phyloP scores from a whole-genome alignment of 2,797 vertebrate genomes.

The Rhyacichthys aspro region DNA sequence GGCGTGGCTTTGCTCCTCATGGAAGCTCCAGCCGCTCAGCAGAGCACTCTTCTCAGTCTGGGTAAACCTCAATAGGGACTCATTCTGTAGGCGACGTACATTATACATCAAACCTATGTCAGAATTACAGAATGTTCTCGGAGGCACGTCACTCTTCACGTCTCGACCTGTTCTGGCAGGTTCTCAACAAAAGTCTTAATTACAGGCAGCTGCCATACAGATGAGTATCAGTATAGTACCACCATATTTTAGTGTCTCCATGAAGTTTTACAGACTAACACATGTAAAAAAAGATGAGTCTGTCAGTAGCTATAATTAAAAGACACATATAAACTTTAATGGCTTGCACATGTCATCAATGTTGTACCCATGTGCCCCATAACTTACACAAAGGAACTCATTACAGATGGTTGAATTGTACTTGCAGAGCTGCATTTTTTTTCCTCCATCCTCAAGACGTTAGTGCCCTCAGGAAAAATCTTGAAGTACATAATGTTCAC shows the following conservation, averaged over 20 bases:
- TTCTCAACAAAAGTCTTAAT: conserved; percentile 1
- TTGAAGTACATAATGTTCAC: not conserved
- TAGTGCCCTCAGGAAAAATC: not conserved
- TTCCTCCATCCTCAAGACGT: not conserved
- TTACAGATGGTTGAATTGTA: conserved; percentile 1
- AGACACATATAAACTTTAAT: not conserved
- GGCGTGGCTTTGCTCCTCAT: conserved; percentile 86
- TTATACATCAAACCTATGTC: conserved; percentile 5
- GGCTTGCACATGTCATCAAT: not conserved
- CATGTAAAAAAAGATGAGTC: too few species aligned
- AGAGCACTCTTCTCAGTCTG: conserved; percentile 85
- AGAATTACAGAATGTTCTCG: not conserved
- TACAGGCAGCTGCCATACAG: conserved; percentile 5
- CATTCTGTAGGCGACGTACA: conserved; percentile 6
- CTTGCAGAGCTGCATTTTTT: not conserved
- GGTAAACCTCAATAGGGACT: conserved; percentile 73
- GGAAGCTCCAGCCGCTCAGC: conserved; percentile 85
- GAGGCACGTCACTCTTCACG: not conserved
- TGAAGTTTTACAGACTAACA: too few species aligned
- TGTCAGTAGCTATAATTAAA: too few species aligned
- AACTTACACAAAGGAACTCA: not conserved
- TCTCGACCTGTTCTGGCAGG: conserved; percentile 2
- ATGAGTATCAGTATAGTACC: not conserved
- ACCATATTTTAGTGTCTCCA: not conserved
- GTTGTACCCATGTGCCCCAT: not conserved